A percentile compares a stretch with the other conserved stretches of the same genome.
phyloP scores from a whole-genome alignment of 2,888 invertebrate species.

The Nomada hirtipes region DNA sequence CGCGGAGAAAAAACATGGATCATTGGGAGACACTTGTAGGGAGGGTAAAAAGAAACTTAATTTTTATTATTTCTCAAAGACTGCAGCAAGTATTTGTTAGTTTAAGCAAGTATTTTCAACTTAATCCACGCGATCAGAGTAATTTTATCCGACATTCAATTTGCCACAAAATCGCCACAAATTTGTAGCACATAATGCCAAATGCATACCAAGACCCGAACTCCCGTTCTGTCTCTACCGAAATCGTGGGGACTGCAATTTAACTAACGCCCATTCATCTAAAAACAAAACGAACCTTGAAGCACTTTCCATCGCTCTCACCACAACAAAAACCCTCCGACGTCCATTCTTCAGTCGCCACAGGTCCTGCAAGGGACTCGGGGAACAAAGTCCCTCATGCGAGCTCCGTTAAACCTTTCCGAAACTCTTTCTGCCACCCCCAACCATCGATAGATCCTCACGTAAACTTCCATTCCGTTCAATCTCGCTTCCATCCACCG shows the following conservation, averaged over 20 bases:
- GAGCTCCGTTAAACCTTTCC: constrained; percentile 54
- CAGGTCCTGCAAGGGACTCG: constrained; percentile 25
- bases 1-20: neutral
- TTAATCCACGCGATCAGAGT: too few relatives aligned
- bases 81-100: too few relatives aligned
- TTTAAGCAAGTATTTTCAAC: too few relatives aligned
- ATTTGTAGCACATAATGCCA: neutral
- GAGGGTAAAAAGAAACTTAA: neutral
- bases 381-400: constrained; percentile 37
- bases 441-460: constrained; percentile 52
- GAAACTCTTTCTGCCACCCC: constrained; percentile 35
- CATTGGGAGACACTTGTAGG: neutral
- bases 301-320: neutral
- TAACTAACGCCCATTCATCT: neutral
- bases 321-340: neutral
- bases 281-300: neutral
- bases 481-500: neutral
- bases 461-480: neutral
- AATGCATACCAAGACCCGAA: neutral
- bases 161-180: neutral
- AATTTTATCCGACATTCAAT: neutral
- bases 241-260: neutral
- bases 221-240: neutral
- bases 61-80: neutral
- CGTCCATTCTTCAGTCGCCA: constrained; percentile 6